Base-by-base conservation (phyloP, 2,797 vertebrate genomes). In the Netta rufina region DNA sequence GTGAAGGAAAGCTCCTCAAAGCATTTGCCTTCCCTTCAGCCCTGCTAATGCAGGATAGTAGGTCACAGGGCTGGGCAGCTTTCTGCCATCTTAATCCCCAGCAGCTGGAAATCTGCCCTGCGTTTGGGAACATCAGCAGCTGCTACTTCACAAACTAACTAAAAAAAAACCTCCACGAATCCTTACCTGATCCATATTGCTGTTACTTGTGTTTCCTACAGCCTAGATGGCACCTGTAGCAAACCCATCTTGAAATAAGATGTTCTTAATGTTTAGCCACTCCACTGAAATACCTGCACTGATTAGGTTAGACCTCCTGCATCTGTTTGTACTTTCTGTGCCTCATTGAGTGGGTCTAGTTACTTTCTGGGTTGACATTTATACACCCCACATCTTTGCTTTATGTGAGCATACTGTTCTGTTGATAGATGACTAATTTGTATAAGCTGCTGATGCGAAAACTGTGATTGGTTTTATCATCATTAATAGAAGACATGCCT, bases 381-480 rank as follows among this genome's bases (percentile, higher is more conserved):
- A 32, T 66, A 13, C 11, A 43, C 16, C 20, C 18, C 72, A 3
- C 5, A 13, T 61, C 91, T 92, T 36, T 6, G 5, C 47, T 93
- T 92, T 47, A 10, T 66, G 32, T 72, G 33, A 78, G 8, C 20
- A n/a, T 25, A 43, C 45, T 90, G 0, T 65, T 81, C 54, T 75
- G 25, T 38, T 69, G 54, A 36, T 39, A 62, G 30, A 32, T 82
- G 25, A 19, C 38, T 78, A 57, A 41, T 57, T 79, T 81, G 30
- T 51, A 16, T 43, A 51, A 90, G 33, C 56, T 78, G n/a, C 27
- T 86, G 93, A 49, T 94, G 64, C 20, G 83, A 65, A 92, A 89
- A 5, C 20, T 47, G 30, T 53, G n/a, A 74, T 18, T 85, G 43
- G 4, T 80, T 47, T 80, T 87, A 36, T 79, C 12, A 18, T 4